phyloP scores from a whole-genome alignment of 2,113 vertebrate species.

The Piaya cayana region DNA sequence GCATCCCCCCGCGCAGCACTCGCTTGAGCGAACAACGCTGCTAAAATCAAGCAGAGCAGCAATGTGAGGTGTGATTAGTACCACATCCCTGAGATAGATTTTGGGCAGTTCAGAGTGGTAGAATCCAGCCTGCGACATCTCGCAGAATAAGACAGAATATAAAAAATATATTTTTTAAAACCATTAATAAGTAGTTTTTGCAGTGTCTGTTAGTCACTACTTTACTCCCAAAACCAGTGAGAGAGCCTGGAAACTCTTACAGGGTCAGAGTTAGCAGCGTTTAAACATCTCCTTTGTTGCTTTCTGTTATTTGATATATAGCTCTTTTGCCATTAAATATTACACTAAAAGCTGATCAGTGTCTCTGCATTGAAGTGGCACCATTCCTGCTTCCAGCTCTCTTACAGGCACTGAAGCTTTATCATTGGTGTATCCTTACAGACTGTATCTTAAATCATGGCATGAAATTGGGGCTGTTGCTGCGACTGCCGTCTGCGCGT shows the following conservation, averaged over 20 bases:
- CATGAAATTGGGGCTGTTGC: constrained; percentile 55
- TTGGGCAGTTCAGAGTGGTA: background rate
- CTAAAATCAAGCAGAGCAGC: rapidly evolving
- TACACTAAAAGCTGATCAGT: background rate
- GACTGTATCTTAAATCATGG: background rate
- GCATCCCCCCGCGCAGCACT: rapidly evolving
- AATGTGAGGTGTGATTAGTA: background rate
- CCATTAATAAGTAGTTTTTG: background rate
- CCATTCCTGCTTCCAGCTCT: constrained; percentile 44
- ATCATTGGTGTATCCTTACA: constrained; percentile 14
- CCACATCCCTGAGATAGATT: rapidly evolving
- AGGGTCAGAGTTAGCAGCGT: background rate
- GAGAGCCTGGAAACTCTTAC: background rate
- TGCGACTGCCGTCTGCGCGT: background rate
- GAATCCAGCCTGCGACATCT: background rate
- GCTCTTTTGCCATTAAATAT: constrained; percentile 1
- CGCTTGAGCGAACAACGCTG: rapidly evolving
- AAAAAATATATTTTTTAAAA: constrained; percentile 7
- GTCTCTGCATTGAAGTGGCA: constrained; percentile 45
- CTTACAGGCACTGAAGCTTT: constrained; percentile 31
- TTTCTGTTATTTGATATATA: constrained; percentile 49
- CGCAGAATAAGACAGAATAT: background rate
- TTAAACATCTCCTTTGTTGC: constrained; percentile 30
- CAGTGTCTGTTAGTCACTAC: background rate
- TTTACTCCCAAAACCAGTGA: background rate